phyloP scores from a whole-genome alignment of 2,797 vertebrate genomes.

The Aphelocoma californica region DNA sequence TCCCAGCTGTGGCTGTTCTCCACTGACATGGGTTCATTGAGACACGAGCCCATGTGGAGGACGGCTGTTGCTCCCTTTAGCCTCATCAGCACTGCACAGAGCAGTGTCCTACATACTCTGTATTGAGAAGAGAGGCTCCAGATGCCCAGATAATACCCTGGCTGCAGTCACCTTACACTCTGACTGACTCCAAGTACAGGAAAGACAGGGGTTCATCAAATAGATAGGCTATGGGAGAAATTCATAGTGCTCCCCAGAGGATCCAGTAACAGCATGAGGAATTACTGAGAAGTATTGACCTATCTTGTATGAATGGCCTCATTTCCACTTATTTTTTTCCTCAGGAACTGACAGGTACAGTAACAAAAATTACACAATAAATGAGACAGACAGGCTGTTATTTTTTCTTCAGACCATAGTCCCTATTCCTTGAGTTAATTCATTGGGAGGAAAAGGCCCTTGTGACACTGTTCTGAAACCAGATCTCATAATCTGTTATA shows the following conservation, averaged over 20 bases:
- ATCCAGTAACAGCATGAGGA: background rate
- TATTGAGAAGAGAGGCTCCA: background rate
- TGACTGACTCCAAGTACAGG: background rate
- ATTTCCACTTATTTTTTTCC: background rate
- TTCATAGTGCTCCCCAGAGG: background rate
- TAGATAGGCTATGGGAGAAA: background rate
- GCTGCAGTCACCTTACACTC: background rate
- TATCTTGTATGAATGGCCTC: background rate
- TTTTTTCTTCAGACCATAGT: background rate
- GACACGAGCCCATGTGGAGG: background rate
- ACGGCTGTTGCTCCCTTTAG: background rate
- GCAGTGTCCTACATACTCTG: background rate
- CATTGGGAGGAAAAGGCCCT: background rate
- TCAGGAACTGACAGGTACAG: background rate
- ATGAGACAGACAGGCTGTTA: background rate
- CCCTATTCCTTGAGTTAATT: background rate
- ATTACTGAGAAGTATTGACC: background rate
- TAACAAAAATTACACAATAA: background rate
- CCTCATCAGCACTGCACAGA: background rate
- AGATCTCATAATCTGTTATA: background rate
- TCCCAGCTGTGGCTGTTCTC: background rate
- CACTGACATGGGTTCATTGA: background rate
- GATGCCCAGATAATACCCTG: background rate
- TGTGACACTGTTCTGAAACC: background rate
- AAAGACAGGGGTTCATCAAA: background rate